phyloP scores from a whole-genome alignment of 1,140 invertebrate genomes.

The Drosophila bifasciata region DNA sequence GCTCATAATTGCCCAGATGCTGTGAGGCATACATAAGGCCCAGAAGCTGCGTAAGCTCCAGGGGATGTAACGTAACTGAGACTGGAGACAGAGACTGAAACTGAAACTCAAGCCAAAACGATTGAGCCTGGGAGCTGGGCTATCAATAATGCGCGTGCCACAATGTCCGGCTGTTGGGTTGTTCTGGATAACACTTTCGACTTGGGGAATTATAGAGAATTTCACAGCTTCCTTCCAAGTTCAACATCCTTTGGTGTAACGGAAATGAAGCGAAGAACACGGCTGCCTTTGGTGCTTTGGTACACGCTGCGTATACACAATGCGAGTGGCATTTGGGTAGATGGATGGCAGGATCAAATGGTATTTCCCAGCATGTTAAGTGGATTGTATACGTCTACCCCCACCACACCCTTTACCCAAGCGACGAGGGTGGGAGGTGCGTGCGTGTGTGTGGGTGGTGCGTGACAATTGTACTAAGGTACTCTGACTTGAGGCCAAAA shows the following conservation, averaged over 20 bases:
- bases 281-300: neutral
- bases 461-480: slow-evolving; percentile 46
- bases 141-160: slow-evolving; percentile 75
- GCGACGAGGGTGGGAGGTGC: neutral
- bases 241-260: too few species aligned
- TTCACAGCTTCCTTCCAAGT: too few species aligned
- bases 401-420: neutral
- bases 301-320: slow-evolving; percentile 60
- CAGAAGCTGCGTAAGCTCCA: neutral
- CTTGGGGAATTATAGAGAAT: too few species aligned
- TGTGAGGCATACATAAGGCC: slow-evolving; percentile 2
- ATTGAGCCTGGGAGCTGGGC: slow-evolving; percentile 49
- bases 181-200: too few species aligned
- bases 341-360: slow-evolving; percentile 79
- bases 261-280: too few species aligned
- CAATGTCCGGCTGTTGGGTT: slow-evolving; percentile 15
- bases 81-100: slow-evolving; percentile 37
- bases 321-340: slow-evolving; percentile 42
- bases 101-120: slow-evolving; percentile 37
- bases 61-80: slow-evolving; percentile 34
- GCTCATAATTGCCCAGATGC: slow-evolving; percentile 66
- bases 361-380: slow-evolving; percentile 76
- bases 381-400: slow-evolving; percentile 71
- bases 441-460: slow-evolving; percentile 4
- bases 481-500: slow-evolving; percentile 25